These are phyloP conservation scores for Onthophagus sagittarius DNA, from an alignment of 2,888 invertebrate species.

Conservation along the genomic window DNA sequence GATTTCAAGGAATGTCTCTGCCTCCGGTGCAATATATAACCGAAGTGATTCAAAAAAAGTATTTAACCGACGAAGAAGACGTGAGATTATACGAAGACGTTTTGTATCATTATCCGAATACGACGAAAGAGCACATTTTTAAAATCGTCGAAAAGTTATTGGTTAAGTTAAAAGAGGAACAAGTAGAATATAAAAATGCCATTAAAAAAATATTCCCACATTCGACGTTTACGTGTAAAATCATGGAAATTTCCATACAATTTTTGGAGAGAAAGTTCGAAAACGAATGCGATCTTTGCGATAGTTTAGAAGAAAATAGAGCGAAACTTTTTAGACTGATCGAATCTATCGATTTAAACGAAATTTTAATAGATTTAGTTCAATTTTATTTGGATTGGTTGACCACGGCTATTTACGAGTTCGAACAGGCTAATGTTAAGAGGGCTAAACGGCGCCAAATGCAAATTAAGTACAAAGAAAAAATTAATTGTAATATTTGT, in stretches of 20 bases:
- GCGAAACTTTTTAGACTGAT: conserved; percentile 14
- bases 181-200: conserved; percentile 6
- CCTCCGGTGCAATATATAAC: conserved; percentile 17
- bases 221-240: conserved; percentile 17
- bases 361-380: conserved; percentile 30
- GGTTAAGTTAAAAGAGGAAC: conserved; percentile 9
- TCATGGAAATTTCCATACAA: conserved; percentile 15
- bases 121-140: conserved; percentile 16
- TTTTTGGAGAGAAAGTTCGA: conserved; percentile 18
- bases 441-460: conserved; percentile 14
- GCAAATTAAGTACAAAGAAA: conserved; percentile 11
- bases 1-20: conserved; percentile 19
- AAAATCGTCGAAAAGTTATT: conserved; percentile 14
- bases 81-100: conserved; percentile 16
- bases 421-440: conserved; percentile 15
- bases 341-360: conserved; percentile 7
- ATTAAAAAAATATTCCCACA: conserved; percentile 19
- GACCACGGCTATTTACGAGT: conserved; percentile 22
- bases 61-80: conserved; percentile 19
- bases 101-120: conserved; percentile 7
- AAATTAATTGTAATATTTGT: conserved; percentile 15
- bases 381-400: conserved; percentile 26
- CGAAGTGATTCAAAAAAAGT: conserved; percentile 17
- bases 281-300: background rate
- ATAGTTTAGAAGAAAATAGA: conserved; percentile 7